Base-by-base conservation (phyloP, 2,797 vertebrate species). In the Semaprochilodus insignis region DNA sequence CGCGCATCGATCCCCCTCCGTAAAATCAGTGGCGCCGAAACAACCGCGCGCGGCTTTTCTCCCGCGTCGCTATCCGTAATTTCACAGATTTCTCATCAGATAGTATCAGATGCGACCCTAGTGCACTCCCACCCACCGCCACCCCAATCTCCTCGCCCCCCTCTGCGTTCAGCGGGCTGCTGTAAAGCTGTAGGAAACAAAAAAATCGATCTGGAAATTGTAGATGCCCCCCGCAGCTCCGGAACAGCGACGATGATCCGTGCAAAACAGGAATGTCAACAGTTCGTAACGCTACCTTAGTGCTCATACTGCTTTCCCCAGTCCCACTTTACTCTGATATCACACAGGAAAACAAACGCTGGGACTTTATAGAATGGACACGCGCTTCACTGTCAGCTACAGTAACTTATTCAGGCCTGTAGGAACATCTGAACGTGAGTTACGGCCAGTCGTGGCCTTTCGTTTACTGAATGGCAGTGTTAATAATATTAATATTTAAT, bases 41-140 rank as follows among this genome's bases (percentile, higher is more conserved):
- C 60, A 31, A 31, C 25, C 62, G 62, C 62, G 62, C 27, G 62
- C 62, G 25, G 62, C 59, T 62, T 62, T 62, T 57, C 55, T 57
- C 55, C 55, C 16, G 52, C 52, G 52, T 54, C 52, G 52, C 60
- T 63, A 3, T 65, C 62, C 62, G 62, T 65, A 34, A 31, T 31
- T 65, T 34, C 15, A 27, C 13, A 31, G 15, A 65, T 65, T 34
- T 34, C 62, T 65, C 62, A 63, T 63, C 62, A 27, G 15, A 63
- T 31, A 15, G 62, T 31, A 63, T 63, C 62, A 27, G 23, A 63
- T 31, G 8, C 59, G 59, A 63, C 23, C 25, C 13, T 8, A 19
- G 27, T 36, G 31, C 16, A 63, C 25, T 31, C 25, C 13, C 60
- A 0, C 23, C 10, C 7, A n/a, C 23, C 23, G 31, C 25, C 19